Conservation (phyloP, 2,113 vertebrate species). For the Raja brachyura region DNA sequence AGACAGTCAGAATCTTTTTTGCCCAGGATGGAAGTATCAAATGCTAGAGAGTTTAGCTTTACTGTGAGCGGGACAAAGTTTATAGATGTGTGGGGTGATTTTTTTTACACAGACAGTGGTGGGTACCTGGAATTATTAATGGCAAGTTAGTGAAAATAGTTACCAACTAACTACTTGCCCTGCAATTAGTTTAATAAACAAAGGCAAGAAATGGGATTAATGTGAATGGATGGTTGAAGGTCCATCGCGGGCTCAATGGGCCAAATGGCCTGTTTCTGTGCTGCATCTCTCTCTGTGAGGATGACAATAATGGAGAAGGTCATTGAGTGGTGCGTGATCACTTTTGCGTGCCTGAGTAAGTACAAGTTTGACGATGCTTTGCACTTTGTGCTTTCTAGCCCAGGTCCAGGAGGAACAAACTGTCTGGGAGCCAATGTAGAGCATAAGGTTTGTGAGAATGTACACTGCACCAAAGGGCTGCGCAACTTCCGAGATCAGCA, state of each 20-base stretch:
- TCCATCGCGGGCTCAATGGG: too few species aligned
- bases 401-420: slow-evolving; percentile 76
- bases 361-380: slow-evolving; percentile 11
- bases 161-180: neutral
- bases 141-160: neutral
- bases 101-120: too few species aligned
- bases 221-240: neutral
- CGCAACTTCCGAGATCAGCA: slow-evolving; percentile 90
- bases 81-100: too few species aligned
- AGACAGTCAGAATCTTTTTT: too few species aligned
- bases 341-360: neutral
- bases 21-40: too few species aligned
- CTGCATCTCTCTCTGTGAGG: too few species aligned
- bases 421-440: slow-evolving; percentile 80
- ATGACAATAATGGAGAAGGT: neutral
- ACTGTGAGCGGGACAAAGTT: too few species aligned
- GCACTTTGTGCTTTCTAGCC: slow-evolving; percentile 53
- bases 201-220: neutral
- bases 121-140: too few species aligned
- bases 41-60: too few species aligned
- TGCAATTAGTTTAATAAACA: neutral
- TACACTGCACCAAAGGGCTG: slow-evolving; percentile 76
- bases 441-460: slow-evolving; percentile 80
- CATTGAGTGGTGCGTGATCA: neutral
- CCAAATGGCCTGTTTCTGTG: too few species aligned